A percentile compares a stretch with the other conserved stretches of the same genome.
These are phyloP conservation scores for Calosoma granatense DNA, from an alignment of 1,140 invertebrate genomes.

Conservation along the genomic window DNA sequence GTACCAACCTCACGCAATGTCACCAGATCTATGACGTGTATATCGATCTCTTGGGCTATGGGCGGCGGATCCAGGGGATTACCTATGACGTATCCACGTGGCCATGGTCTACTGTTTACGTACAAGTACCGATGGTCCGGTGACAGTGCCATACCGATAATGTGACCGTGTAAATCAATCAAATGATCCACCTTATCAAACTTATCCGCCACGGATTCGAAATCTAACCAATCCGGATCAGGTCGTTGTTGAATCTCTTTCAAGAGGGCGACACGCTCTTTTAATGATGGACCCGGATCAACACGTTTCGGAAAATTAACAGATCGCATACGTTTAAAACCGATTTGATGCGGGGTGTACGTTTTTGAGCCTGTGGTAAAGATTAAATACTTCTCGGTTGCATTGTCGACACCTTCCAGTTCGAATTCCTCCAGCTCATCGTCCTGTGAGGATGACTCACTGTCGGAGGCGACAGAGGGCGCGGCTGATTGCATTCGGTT, in stretches of 20 bases:
- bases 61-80: conserved; percentile 75
- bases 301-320: conserved; percentile 59
- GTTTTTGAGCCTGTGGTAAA: conserved; percentile 79
- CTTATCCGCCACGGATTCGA: conserved; percentile 54
- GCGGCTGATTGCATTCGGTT: conserved; percentile 9
- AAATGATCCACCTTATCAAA: conserved; percentile 74
- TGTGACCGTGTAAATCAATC: conserved; percentile 81
- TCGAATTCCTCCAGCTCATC: conserved; percentile 40
- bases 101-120: conserved; percentile 82
- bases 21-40: conserved; percentile 77
- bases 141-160: conserved; percentile 81
- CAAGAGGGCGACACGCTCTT: conserved; percentile 51
- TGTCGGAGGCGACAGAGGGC: background rate
- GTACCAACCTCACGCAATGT: conserved; percentile 70
- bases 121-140: conserved; percentile 82
- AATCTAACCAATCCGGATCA: conserved; percentile 59
- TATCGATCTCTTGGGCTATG: conserved; percentile 85
- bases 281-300: conserved; percentile 56
- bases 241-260: conserved; percentile 38
- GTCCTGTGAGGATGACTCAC: conserved; percentile 31
- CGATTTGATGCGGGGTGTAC: conserved; percentile 81
- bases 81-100: conserved; percentile 62
- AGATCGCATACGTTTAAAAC: conserved; percentile 69
- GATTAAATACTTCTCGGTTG: conserved; percentile 66
- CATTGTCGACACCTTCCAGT: conserved; percentile 33